These are phyloP conservation scores for Dolichallabes microphthalmus DNA, from an alignment of 2,113 vertebrate species.

Conservation along the genomic window DNA sequence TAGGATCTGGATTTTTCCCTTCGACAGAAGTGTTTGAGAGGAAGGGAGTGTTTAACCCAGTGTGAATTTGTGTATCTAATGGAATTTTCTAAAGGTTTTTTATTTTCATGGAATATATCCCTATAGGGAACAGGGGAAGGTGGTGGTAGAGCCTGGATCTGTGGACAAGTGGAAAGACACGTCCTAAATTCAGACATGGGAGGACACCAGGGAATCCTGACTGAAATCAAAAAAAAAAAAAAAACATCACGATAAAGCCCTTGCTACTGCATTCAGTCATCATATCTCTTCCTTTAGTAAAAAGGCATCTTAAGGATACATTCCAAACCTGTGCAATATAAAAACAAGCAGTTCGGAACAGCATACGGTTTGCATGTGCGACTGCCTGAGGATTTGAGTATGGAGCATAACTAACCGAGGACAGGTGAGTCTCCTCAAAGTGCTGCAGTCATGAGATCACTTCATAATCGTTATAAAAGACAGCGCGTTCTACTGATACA, in stretches of 20 bases:
- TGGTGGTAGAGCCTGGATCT: neutral
- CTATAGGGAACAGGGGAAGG: conserved; percentile 22
- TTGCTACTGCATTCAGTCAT: neutral
- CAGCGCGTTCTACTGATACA: neutral
- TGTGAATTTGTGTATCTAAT: conserved; percentile 24
- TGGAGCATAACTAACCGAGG: conserved; percentile 31
- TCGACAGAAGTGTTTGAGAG: conserved; percentile 24
- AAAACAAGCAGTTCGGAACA: neutral
- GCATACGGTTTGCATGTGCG: conserved; percentile 6
- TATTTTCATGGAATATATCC: conserved; percentile 11
- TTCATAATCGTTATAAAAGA: neutral
- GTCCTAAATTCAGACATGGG: neutral
- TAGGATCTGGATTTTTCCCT: conserved; percentile 14
- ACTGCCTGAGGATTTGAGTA: conserved; percentile 7
- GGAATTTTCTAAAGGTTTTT: neutral
- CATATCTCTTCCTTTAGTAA: neutral
- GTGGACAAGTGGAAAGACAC: neutral
- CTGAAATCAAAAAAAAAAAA: neutral
- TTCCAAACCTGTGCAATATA: neutral
- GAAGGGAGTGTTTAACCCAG: conserved; percentile 31
- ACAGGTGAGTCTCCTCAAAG: conserved; percentile 20
- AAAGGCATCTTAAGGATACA: conserved; percentile 7
- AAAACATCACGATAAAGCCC: neutral
- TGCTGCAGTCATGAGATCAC: conserved; percentile 13
- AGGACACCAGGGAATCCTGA: neutral